Base-by-base conservation (phyloP, 2,888 invertebrate species). In the Caenorhabditis becei region DNA sequence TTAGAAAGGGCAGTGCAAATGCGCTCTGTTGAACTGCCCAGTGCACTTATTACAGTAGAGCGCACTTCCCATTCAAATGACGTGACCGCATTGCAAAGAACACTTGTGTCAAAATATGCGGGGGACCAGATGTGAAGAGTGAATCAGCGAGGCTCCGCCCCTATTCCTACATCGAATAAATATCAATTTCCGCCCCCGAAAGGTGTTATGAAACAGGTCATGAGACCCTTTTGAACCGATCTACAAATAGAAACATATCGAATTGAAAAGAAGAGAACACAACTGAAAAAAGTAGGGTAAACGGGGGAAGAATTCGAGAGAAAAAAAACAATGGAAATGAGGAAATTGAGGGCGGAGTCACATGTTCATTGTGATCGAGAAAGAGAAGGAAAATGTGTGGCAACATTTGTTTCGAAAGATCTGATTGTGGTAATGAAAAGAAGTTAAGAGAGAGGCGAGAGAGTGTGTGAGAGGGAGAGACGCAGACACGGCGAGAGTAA, bases 371-470 rank as follows among this genome's bases (percentile, higher is more conserved):
- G 23, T 49, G 18, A 49, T 2, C 8, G 49, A 18, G 8, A 8
- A 49, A n/a, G 18, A 14, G 16, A 18, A 49, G 20, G 51, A 51
- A 3, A 11, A 14, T 18, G 49, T 20, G 54, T 47, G 47, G 47
- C 47, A 47, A 47, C 47, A 47, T n/a, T n/a, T n/a, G 18, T 47
- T 47, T 47, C 47, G 47, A n/a, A n/a, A n/a, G n/a, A 47, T 47
- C 18, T 47, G 47, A 47, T 47, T 47, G 47, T 18, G 47, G 47
- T n/a, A 10, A 47, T 1, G 18, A 47, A 14, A 41, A 10, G 10
- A 35, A 35, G 35, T 35, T 35, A 8, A 35, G 35, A 35, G 35
- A 35, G 35, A 8, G n/a, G n/a, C 5, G 32, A 41, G 41, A 41
- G 47, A 18, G 18, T 47, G 47, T n/a, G 4, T 2, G 47, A 5